These are phyloP conservation scores for Xestoiulus laeticollis DNA, from an alignment of 2,888 invertebrate species.

Conservation along the genomic window DNA sequence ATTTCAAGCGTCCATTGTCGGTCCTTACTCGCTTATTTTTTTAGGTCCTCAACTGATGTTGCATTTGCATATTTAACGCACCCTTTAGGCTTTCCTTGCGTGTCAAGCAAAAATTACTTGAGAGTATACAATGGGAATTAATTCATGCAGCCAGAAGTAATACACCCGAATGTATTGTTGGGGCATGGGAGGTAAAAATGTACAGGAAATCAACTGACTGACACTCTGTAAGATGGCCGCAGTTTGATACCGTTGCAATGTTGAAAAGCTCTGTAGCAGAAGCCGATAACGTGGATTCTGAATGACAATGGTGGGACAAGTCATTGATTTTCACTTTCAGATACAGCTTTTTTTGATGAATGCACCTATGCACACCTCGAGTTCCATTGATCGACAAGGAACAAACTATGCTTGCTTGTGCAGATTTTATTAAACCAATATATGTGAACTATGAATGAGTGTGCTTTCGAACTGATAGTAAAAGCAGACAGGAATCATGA, in stretches of 20 bases:
- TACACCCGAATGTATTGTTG: not conserved
- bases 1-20: not conserved
- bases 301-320: not conserved
- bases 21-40: not conserved
- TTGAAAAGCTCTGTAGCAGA: not conserved
- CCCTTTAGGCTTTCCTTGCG: constrained; percentile 18
- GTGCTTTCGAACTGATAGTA: too few relatives aligned
- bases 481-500: too few relatives aligned
- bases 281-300: not conserved
- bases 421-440: not conserved
- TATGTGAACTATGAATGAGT: not conserved
- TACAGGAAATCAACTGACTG: not conserved
- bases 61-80: constrained; percentile 13
- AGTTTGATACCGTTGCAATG: not conserved
- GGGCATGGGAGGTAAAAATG: not conserved
- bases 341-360: not conserved
- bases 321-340: constrained; percentile 15
- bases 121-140: not conserved
- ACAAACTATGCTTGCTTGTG: not conserved
- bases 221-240: not conserved
- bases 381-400: not conserved
- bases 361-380: not conserved
- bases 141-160: constrained; percentile 13
- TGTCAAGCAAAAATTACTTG: constrained; percentile 8
- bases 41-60: not conserved